Base-by-base conservation (phyloP, 2,888 invertebrate genomes). In the Coenonympha arcania region DNA sequence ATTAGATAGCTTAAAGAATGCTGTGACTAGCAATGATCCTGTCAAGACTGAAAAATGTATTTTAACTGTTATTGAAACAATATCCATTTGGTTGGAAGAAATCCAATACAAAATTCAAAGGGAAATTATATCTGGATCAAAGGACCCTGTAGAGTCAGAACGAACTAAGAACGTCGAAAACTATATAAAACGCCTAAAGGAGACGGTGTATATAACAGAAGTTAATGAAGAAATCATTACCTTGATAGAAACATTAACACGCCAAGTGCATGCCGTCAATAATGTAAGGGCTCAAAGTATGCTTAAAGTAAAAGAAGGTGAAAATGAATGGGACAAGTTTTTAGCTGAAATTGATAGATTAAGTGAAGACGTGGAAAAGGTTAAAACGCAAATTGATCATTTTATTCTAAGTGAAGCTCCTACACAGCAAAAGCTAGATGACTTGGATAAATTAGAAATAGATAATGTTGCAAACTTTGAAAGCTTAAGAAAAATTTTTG, bases 11-110 rank as follows among this genome's bases (percentile, higher is more conserved):
- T 68, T 92, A 4, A 87, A 87, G 61, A 78, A 83, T 48, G 91
- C 92, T 1, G 80, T 92, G 8, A 79, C 88, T 41, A 79, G 72
- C 54, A 86, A 88, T 30, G 89, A 93, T 67, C 79, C 87, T 2
- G 73, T 79, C 0, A 76, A 88, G 9, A 88, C 92, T 31, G 92
- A 94, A 71, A 90, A 89, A 61, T 91, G 90, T 33, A 87, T 94
- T 8, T 89, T 93, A 6, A 90, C 91, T 16, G 90, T 94, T 0
- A 91, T 95, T 39, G 93, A 95, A 73, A 92, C 91, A 0, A 92
- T 95, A 33, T 93, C 94, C 0, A 91, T 91, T 9, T 95, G 95
- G 93, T 72, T 95, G 34, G 93, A 95, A 79, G 93, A 92, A 19
- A 93, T 95, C 52, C 94, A 94, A 69, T 94, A 94, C 60, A 89